Evolutionary conservation across 2,113 vertebrate genomes (phyloP), one percentile per base, ranked within the genome.

Genomic region (Pollimyrus isidori): DNA sequence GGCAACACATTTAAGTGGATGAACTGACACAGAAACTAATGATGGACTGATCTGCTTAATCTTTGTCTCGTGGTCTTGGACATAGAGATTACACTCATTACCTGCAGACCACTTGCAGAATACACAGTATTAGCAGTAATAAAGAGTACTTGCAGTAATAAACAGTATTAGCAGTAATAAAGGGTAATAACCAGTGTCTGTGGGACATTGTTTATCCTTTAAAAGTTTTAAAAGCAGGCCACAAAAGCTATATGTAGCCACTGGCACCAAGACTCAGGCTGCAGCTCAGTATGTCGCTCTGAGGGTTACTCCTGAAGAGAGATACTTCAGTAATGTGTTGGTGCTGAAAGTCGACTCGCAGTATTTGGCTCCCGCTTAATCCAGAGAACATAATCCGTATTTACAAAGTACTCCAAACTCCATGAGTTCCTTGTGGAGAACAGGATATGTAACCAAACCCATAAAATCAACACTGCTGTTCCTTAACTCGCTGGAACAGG

Each of bases 311-410:
- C 69, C 69, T 83, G 80, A 83, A 83, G 80, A 83, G 23, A 45
- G 73, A 80, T 11, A 80, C 35, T 19, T 80, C 73, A 69, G 62
- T 11, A 30, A 30, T 10, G 10, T 30, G 62, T 56, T 11, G 62
- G 62, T 69, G 62, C 62, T 69, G 62, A 80, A 80, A 80, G 30
- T 80, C 73, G 13, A 80, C 30, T 80, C 15, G 17, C 73, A 42
- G 88, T 80, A 88, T 7, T 88, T 62, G 73, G 73, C 35, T 80
- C 73, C 13, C 73, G 91, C 45, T 91, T 80, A 82, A 86, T 87
- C 90, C 92, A 90, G 90, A 92, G 93, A 94, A 93, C 52, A 90
- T 87, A 89, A 91, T 76, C 89, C 17, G 39, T 92, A 90, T 92
- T 92, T 88, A 89, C 83, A 56, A 90, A 88, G 90, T 91, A 89